Base-by-base conservation (phyloP, 2,888 invertebrate genomes). In the Caenorhabditis sp. region DNA sequence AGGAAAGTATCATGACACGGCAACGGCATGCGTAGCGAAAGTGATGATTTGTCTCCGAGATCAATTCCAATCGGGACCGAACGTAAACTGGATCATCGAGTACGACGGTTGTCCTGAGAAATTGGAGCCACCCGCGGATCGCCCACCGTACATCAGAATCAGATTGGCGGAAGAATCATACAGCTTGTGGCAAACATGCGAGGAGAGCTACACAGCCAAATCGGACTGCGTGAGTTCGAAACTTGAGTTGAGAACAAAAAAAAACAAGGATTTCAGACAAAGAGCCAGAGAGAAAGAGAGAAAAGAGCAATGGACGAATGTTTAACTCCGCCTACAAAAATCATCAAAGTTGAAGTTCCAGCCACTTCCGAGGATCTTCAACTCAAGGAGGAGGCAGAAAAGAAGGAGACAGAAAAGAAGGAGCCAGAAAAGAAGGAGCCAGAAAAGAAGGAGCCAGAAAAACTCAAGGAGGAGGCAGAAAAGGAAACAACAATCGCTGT, bases 41-140 rank as follows among this genome's bases (percentile, higher is more conserved):
- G 76, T 76, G 0, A 19, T 76, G 41, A 47, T 44, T 31, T 35
- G 59, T 7, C 69, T 76, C 8, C 49, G 44, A 10, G 61, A 76
- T 19, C 68, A 59, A 0, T 51, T 69, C 2, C 22, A 24, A 26
- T 38, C 68, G 0, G 28, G 24, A 6, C 68, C 68, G 6, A 16
- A 49, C 12, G 38, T 24, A 7, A 76, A 76, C 38, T 76, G 76
- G 76, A 69, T 69, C 10, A 28, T 76, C 7, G 51, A 76, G 12
- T 76, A 69, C 28, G 38, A 51, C 49, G 76, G 69, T 16, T 49
- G 68, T 2, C 31, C 31, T 2, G 28, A 35, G 4, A 28, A 38
- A 8, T 10, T 64, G 0, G 76, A 76, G 8, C 76, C 76, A 8
- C 51, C 3, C 7, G 12, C n/a, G n/a, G n/a, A n/a, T n/a, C n/a